Evolutionary conservation across 2,113 vertebrate species (phyloP).

Genomic region (Gavialis gangeticus): DNA sequence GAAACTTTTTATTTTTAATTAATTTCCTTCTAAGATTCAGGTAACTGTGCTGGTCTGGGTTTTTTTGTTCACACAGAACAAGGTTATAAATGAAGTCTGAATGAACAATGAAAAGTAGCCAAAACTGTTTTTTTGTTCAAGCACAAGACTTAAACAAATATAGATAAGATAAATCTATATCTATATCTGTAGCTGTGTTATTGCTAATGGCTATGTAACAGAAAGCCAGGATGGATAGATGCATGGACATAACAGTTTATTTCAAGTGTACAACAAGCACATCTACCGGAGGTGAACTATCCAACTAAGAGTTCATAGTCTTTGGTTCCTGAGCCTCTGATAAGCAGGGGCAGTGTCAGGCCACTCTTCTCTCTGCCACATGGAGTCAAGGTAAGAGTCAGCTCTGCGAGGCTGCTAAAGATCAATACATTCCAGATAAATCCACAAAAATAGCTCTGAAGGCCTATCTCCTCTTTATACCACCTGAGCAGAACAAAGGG

Average conservation of each 20-base stretch:
- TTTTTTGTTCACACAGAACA: background rate
- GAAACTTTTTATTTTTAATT: background rate
- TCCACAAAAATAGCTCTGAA: background rate
- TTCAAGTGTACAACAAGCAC: background rate
- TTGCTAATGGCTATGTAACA: background rate
- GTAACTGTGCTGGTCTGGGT: background rate
- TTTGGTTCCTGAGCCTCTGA: background rate
- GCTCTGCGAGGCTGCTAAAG: background rate
- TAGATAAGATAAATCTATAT: background rate
- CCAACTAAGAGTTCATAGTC: background rate
- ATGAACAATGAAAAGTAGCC: background rate
- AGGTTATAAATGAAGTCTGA: background rate
- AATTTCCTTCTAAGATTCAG: background rate
- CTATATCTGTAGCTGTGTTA: background rate
- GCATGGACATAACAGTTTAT: background rate
- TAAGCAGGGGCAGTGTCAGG: background rate
- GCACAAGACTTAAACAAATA: background rate
- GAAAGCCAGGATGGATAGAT: background rate
- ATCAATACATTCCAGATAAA: background rate
- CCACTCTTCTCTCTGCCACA: background rate
- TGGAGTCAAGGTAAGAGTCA: background rate
- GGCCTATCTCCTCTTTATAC: background rate
- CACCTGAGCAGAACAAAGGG: background rate
- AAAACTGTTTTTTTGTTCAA: accelerated
- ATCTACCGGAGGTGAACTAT: background rate